phyloP scores from a whole-genome alignment of 2,113 vertebrate species.

The Caretta caretta region DNA sequence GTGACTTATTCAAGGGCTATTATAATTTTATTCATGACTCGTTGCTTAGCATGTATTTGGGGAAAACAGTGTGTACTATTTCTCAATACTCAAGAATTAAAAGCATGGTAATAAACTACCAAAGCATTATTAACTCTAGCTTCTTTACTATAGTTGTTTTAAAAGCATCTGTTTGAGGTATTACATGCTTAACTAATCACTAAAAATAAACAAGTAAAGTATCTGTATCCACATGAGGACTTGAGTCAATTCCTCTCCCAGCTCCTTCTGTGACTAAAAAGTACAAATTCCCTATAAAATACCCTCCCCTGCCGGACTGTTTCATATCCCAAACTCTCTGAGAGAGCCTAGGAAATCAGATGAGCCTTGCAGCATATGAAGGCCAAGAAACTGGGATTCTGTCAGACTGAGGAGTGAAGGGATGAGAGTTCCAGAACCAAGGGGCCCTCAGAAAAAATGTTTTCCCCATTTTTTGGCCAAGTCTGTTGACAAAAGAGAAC shows the following conservation, averaged over 20 bases:
- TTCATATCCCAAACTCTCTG: background rate
- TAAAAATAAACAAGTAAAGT: background rate
- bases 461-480: background rate
- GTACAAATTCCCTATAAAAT: background rate
- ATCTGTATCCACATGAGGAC: background rate
- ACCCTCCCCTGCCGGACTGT: background rate
- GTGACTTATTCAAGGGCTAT: slow-evolving; percentile 70
- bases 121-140: background rate
- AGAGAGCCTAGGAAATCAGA: background rate
- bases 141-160: background rate
- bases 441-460: background rate
- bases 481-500: background rate
- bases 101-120: background rate
- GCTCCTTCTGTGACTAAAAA: background rate
- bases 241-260: background rate
- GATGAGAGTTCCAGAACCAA: background rate
- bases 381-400: background rate
- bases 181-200: background rate
- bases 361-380: background rate
- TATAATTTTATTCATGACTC: background rate
- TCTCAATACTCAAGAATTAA: background rate
- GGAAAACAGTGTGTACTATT: background rate
- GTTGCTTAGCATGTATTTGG: background rate
- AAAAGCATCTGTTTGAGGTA: background rate
- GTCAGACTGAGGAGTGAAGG: background rate